Conservation (phyloP, 2,888 invertebrate species). For the Cynaeus angustus region DNA sequence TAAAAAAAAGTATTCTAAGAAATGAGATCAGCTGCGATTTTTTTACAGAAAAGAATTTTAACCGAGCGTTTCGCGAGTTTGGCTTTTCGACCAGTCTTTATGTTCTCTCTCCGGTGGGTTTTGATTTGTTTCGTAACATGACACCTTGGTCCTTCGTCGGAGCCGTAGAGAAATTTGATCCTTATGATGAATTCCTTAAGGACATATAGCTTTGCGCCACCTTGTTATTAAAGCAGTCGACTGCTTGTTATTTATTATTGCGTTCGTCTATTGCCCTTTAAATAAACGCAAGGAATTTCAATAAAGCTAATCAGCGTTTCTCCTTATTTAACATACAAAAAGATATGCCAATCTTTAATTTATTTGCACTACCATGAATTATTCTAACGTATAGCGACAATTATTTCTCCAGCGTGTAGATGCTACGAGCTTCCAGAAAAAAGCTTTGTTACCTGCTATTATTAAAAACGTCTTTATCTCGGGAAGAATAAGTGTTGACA, state of each 20-base stretch:
- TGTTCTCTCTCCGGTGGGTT: slow-evolving; percentile 39
- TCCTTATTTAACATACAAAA: slow-evolving; percentile 10
- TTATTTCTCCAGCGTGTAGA: too few relatives aligned
- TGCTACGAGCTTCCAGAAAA: neutral
- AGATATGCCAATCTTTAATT: neutral
- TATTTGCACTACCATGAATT: neutral
- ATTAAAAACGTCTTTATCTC: neutral
- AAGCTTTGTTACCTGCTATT: slow-evolving; percentile 1
- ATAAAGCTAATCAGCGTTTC: slow-evolving; percentile 31
- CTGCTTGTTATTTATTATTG: slow-evolving; percentile 49
- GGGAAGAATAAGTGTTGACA: neutral
- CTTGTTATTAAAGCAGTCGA: slow-evolving; percentile 45
- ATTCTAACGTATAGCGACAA: too few relatives aligned
- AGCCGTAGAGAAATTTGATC: slow-evolving; percentile 46
- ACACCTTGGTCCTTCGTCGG: slow-evolving; percentile 44
- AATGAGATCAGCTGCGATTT: neutral
- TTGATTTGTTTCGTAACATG: slow-evolving; percentile 52
- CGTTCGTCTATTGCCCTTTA: slow-evolving; percentile 46
- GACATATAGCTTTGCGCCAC: slow-evolving; percentile 35
- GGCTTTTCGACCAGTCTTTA: slow-evolving; percentile 44
- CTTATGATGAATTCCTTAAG: slow-evolving; percentile 48
- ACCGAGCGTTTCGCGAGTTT: slow-evolving; percentile 32
- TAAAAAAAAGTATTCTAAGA: neutral
- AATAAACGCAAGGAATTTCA: slow-evolving; percentile 43
- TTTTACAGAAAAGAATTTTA: slow-evolving; percentile 21